Evolutionary conservation across 2,113 vertebrate genomes (phyloP).

Genomic region (Seriola quinqueradiata): DNA sequence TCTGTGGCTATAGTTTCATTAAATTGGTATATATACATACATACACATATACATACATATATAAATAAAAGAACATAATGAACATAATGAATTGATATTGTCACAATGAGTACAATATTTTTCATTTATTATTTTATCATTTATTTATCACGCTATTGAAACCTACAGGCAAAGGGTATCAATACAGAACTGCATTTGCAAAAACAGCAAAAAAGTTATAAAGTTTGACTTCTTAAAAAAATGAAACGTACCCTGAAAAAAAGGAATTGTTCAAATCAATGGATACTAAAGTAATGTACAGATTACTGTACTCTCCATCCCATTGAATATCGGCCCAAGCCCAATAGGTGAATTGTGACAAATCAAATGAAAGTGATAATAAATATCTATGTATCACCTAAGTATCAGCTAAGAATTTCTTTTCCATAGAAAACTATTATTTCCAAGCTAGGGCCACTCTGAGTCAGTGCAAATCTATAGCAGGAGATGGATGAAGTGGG

Average conservation of each 20-base stretch:
- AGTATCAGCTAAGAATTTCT: neutral
- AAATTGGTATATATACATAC: neutral
- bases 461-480: constrained; percentile 24
- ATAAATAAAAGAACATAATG: neutral
- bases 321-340: too few species aligned
- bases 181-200: too few species aligned
- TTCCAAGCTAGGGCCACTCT: neutral
- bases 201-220: neutral
- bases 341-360: neutral
- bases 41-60: neutral
- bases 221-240: too few species aligned
- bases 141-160: neutral
- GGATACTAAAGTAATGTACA: too few species aligned
- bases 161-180: neutral
- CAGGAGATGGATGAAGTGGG: constrained; percentile 46
- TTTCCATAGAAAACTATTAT: neutral
- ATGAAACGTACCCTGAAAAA: neutral
- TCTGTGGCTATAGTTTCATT: neutral
- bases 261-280: neutral
- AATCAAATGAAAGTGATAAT: neutral
- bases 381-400: neutral
- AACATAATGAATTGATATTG: neutral
- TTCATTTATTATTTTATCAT: neutral
- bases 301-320: too few species aligned
- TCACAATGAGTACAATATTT: neutral